Base-by-base conservation (phyloP, 2,113 vertebrate species). In the Copsychus sechellarum region DNA sequence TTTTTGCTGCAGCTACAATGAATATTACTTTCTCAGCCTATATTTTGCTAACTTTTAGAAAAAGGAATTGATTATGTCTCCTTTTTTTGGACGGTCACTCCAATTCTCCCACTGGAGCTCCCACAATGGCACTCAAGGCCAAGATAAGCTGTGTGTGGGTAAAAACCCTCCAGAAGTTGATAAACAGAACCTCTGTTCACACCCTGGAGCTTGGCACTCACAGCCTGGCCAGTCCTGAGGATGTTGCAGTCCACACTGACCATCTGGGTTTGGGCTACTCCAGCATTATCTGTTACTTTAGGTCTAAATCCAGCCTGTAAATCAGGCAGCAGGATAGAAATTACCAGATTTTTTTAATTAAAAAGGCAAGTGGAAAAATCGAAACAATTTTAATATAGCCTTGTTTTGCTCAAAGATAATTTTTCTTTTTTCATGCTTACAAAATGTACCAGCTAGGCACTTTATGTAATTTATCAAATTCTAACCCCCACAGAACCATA, bases 141-240 rank as follows among this genome's bases (percentile, higher is more conserved):
- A 6, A 64, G 29, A 11, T 8, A 48, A 73, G 34, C 23, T 50
- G 31, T 0, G 0, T 6, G 5, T 26, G 7, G 8, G 12, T 7
- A 17, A 9, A 43, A 22, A 1, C 3, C 22, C 51, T 11, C 15
- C 56, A 36, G 33, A 64, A 86, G 24, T 28, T 10, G 12, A 54
- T 21, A 29, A 72, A 43, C 14, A 36, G 3, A 22, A 8, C 11
- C 5, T 12, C 29, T 14, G 29, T 16, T 77, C 58, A 33, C n/a
- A 43, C 13, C 16, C 14, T 24, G 50, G 28, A 71, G n/a, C 25
- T 9, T 28, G 48, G 45, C 76, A 78, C 17, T 38, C 71, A 2
- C 20, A 51, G 42, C 28, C 20, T 19, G 25, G 20, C 31, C 60
- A 67, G 5, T 12, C 54, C 54, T 28, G 28, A 78, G 5, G 10